Percentiles rank a stretch among this genome's conserved stretches.
These are phyloP conservation scores for Pantherophis vulpinus DNA, from an alignment of 2,797 vertebrate species.

Conservation along the genomic window DNA sequence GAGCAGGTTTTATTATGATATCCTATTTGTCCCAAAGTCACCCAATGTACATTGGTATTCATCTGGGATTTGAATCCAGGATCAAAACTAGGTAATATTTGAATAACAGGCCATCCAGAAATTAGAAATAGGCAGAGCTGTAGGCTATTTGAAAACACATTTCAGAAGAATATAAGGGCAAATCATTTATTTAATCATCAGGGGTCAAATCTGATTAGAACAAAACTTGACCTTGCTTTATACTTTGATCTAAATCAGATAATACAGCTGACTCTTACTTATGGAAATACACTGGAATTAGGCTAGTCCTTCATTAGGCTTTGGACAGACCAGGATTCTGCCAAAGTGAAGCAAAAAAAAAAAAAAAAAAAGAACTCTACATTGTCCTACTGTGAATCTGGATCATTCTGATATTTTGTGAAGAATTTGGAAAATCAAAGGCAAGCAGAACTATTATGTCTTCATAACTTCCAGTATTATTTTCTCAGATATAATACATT, in stretches of 20 bases:
- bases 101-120: not conserved
- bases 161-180: not conserved
- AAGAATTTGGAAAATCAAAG: not conserved
- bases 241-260: not conserved
- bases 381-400: not conserved
- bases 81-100: not conserved
- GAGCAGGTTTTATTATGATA: not conserved
- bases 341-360: not conserved
- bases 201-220: not conserved
- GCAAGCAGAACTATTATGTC: not conserved
- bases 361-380: not conserved
- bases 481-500: not conserved
- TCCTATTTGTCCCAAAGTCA: not conserved
- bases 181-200: not conserved
- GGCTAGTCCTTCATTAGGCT: not conserved
- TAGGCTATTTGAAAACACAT: not conserved
- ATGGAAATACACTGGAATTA: not conserved
- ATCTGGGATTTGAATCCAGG: not conserved
- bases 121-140: not conserved
- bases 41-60: not conserved
- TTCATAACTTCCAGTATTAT: not conserved
- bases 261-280: not conserved
- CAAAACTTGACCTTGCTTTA: not conserved
- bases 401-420: not conserved
- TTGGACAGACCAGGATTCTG: not conserved